Evolutionary conservation across 2,113 vertebrate genomes (phyloP).

Genomic region (Electrona antarctica): DNA sequence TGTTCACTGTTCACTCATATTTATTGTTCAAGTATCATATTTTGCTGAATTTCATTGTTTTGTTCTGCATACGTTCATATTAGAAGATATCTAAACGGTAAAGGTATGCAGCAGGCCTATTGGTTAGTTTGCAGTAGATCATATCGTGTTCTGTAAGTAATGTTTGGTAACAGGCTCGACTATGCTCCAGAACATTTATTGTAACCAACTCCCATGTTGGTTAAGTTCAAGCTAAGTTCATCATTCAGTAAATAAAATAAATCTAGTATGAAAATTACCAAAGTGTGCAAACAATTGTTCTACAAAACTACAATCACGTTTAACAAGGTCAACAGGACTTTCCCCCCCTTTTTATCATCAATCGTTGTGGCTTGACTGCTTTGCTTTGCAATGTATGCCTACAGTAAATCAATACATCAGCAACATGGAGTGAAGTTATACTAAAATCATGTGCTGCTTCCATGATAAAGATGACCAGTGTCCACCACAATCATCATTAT

Average conservation of each 20-base stretch:
- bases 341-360: background rate
- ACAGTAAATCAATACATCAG: conserved; percentile 9
- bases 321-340: background rate
- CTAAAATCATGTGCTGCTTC: background rate
- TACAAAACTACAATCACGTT: background rate
- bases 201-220: background rate
- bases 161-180: too few species aligned
- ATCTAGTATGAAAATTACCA: background rate
- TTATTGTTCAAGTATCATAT: background rate
- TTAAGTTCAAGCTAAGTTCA: background rate
- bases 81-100: too few species aligned
- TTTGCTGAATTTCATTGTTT: background rate
- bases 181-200: too few species aligned
- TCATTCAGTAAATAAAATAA: background rate
- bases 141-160: too few species aligned
- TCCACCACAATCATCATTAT: background rate
- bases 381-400: conserved; percentile 2
- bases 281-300: background rate
- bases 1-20: background rate
- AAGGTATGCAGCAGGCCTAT: too few species aligned
- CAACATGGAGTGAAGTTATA: background rate
- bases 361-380: background rate
- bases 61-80: too few species aligned
- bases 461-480: background rate
- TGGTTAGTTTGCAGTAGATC: too few species aligned